phyloP scores from a whole-genome alignment of 2,888 invertebrate species.

The Petrolisthes manimaculis region DNA sequence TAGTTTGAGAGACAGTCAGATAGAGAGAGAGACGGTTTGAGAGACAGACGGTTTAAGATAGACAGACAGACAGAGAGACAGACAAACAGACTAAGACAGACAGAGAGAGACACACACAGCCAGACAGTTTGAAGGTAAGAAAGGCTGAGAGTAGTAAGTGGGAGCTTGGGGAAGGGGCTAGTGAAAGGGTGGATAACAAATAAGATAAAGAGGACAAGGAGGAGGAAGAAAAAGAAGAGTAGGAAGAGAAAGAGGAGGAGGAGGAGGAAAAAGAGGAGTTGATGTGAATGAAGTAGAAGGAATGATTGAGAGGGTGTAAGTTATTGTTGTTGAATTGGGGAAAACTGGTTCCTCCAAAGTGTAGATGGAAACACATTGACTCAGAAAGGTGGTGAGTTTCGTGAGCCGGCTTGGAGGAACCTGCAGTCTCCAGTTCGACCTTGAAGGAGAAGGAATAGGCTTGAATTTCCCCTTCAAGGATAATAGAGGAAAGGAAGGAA shows the following conservation, averaged over 20 bases:
- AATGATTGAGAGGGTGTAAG: too few species aligned
- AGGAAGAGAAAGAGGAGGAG: not conserved
- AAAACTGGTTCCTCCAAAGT: too few species aligned
- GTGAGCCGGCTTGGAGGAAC: too few species aligned
- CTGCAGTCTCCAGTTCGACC: too few species aligned
- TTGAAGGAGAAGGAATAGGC: too few species aligned
- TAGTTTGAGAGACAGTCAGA: not conserved
- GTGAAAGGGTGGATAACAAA: not conserved
- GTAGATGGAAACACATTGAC: too few species aligned
- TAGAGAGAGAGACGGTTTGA: not conserved
- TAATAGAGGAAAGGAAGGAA: too few species aligned
- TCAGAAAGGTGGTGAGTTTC: too few species aligned
- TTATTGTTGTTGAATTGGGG: not conserved
- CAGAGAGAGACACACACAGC: not conserved
- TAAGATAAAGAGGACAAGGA: not conserved
- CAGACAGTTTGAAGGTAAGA: not conserved
- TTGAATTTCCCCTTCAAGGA: too few species aligned
- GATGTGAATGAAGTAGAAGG: too few species aligned
- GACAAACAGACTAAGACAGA: not conserved
- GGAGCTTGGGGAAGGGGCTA: not conserved
- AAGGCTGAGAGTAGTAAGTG: not conserved
- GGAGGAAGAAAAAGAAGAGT: not conserved
- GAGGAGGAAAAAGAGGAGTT: not conserved
- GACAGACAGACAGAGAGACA: not conserved
- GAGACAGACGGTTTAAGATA: not conserved